Percentiles rank a stretch among this genome's conserved stretches.
These are phyloP conservation scores for Hoplodrina blanda DNA, from an alignment of 2,888 invertebrate genomes.

Conservation along the genomic window DNA sequence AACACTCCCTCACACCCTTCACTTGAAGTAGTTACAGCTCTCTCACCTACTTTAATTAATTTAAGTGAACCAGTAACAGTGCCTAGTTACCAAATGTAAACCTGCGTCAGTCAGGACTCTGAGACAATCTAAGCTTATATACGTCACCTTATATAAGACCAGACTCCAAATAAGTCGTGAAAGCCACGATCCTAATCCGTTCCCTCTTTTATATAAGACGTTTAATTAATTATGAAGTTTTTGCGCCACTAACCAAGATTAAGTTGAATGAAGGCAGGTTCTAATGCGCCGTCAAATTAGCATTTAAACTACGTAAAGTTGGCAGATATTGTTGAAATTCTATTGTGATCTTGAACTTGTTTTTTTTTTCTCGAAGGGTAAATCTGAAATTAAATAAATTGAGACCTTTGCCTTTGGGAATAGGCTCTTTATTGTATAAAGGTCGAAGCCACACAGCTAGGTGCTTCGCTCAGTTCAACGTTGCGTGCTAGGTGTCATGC, in stretches of 20 bases:
- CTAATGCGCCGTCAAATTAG: conserved; percentile 49
- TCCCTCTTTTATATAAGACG: conserved; percentile 45
- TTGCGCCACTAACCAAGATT: conserved; percentile 50
- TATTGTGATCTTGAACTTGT: conserved; percentile 21
- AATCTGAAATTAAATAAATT: neutral
- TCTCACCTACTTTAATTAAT: conserved; percentile 73
- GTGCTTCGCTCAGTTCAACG: too few species aligned
- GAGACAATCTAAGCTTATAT: conserved; percentile 32
- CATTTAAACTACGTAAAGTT: conserved; percentile 57
- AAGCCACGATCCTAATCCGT: conserved; percentile 42
- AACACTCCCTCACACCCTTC: conserved; percentile 49
- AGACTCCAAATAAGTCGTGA: conserved; percentile 33
- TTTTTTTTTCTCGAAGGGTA: neutral
- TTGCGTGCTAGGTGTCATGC: too few species aligned
- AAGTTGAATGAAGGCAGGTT: conserved; percentile 42
- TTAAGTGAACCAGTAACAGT: conserved; percentile 65
- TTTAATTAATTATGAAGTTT: conserved; percentile 59
- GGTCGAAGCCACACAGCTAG: too few species aligned
- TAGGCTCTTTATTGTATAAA: too few species aligned
- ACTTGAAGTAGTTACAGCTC: conserved; percentile 59
- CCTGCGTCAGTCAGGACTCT: conserved; percentile 33
- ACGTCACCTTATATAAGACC: neutral
- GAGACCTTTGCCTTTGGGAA: neutral
- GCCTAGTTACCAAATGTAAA: conserved; percentile 51
- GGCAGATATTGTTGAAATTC: conserved; percentile 17